These are phyloP conservation scores for Ostrea edulis DNA, from an alignment of 1,140 invertebrate species.

Conservation along the genomic window DNA sequence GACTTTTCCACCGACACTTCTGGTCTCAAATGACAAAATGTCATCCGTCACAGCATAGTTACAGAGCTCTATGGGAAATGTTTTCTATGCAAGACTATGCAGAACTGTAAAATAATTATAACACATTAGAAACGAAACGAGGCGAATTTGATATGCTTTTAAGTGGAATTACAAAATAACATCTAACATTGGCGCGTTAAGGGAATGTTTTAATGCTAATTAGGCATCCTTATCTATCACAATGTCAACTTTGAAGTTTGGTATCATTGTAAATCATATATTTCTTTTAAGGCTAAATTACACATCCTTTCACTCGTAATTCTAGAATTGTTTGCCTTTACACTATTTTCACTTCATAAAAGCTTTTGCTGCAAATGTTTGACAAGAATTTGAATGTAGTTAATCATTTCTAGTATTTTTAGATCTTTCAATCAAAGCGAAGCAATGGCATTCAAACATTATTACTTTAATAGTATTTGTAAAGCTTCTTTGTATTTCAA, in stretches of 20 bases:
- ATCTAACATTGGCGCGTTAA: slow-evolving; percentile 7
- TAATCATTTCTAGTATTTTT: slow-evolving; percentile 13
- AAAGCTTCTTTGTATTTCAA: not conserved
- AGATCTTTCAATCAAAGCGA: not conserved
- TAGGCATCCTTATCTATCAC: slow-evolving; percentile 27
- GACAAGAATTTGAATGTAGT: not conserved
- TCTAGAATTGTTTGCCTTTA: not conserved
- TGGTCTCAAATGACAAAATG: slow-evolving; percentile 28
- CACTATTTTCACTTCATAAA: not conserved
- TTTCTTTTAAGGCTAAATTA: slow-evolving; percentile 13
- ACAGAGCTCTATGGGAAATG: not conserved
- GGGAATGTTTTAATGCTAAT: slow-evolving; percentile 29
- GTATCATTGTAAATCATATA: slow-evolving; percentile 30
- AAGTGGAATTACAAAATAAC: slow-evolving; percentile 29
- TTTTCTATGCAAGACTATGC: not conserved
- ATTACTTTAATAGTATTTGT: not conserved
- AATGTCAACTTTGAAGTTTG: slow-evolving; percentile 32
- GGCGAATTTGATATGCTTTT: slow-evolving; percentile 30
- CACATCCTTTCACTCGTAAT: slow-evolving; percentile 28
- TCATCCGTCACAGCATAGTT: slow-evolving; percentile 17
- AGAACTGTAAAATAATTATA: slow-evolving; percentile 19
- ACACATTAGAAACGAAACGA: slow-evolving; percentile 21
- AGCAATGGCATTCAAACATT: not conserved
- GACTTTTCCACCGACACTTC: slow-evolving; percentile 28
- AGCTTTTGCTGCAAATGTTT: not conserved